Conservation (phyloP, 2,888 invertebrate species). For the Achlya flavicornis region DNA sequence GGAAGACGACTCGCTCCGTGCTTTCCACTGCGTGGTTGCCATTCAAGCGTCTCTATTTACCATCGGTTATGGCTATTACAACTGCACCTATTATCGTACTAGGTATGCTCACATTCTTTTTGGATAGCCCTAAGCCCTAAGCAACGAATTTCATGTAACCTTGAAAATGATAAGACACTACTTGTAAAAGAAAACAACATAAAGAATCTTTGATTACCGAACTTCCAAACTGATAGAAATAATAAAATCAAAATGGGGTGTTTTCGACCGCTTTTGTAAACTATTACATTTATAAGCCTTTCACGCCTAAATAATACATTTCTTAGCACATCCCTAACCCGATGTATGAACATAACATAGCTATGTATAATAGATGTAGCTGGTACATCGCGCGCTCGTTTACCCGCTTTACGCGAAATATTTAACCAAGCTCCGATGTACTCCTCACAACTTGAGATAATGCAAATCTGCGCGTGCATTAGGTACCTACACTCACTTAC, state of each 20-base stretch:
- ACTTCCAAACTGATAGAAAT: background rate
- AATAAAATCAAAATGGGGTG: background rate
- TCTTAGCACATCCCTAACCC: background rate
- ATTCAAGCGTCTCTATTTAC: background rate
- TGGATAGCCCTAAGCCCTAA: too few relatives aligned
- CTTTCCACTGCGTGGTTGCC: background rate
- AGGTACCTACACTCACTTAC: too few relatives aligned
- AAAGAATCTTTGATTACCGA: too few relatives aligned
- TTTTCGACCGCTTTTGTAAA: background rate
- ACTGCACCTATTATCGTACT: too few relatives aligned
- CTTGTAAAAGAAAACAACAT: too few relatives aligned
- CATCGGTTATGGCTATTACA: too few relatives aligned
- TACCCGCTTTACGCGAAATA: slow-evolving; percentile 4
- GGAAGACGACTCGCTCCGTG: too few relatives aligned
- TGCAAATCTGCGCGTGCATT: background rate
- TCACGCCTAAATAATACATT: background rate
- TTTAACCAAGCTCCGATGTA: background rate
- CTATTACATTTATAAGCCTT: too few relatives aligned
- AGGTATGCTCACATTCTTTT: too few relatives aligned
- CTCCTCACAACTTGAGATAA: slow-evolving; percentile 9
- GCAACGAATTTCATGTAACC: too few relatives aligned
- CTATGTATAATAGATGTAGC: background rate
- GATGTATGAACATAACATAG: background rate
- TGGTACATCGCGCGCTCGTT: background rate
- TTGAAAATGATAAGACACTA: too few relatives aligned